These are phyloP conservation scores for Chaetodon trifascialis DNA, from an alignment of 2,113 vertebrate genomes.

Conservation along the genomic window DNA sequence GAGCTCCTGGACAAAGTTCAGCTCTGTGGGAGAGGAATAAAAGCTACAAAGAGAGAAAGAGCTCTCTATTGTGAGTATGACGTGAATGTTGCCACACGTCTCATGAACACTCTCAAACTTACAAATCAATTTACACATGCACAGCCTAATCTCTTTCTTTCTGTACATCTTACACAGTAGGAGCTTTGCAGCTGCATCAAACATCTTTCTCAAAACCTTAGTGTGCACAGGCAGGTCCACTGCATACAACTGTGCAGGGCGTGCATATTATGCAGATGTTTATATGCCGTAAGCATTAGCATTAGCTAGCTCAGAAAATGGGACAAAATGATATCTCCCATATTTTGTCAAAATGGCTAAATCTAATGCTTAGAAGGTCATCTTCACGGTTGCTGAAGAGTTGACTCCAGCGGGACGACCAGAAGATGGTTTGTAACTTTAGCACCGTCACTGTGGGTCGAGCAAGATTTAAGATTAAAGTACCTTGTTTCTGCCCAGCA, in stretches of 20 bases:
- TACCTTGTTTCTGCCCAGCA: background rate
- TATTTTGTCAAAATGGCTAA: background rate
- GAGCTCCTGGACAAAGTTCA: conserved; percentile 73
- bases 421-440: background rate
- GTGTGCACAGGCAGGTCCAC: background rate
- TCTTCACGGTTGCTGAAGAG: background rate
- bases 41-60: conserved; percentile 60
- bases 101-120: conserved; percentile 21
- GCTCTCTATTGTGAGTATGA: conserved; percentile 63
- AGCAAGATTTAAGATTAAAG: conserved; percentile 17
- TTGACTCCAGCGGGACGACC: background rate
- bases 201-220: background rate
- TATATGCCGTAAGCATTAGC: background rate
- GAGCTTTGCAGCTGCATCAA: background rate
- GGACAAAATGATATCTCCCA: background rate
- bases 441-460: background rate
- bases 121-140: conserved; percentile 51
- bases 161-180: background rate
- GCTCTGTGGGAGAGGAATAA: conserved; percentile 70
- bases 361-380: background rate
- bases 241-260: background rate
- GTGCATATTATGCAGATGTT: background rate
- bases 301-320: background rate
- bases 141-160: conserved; percentile 10
- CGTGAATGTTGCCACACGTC: conserved; percentile 50